Evolutionary conservation across 1,140 invertebrate genomes (phyloP), one percentile per base, ranked within the genome.

Genomic region (Drosophila sulfurigaster): DNA sequence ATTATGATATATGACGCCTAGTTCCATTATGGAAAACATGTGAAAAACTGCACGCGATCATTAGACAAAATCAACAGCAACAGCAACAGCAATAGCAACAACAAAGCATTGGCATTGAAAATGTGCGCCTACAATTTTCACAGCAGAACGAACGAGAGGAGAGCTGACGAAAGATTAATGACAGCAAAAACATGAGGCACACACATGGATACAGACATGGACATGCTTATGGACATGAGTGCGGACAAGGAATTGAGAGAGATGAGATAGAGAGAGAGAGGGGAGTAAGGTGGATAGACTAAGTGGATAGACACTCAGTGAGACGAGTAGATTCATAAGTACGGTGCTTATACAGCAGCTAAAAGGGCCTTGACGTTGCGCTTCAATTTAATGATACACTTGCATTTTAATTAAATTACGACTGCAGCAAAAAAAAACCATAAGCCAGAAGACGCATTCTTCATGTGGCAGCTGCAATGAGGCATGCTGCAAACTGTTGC

Each of bases 31-130:
- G 70, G 56, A 59, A 72, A 86, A 86, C 82, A 85, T 86, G 76
- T 86, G 77, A 81, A 78, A 82, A 89, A 88, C 67, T 89, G 83
- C 85, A 89, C 85, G 85, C 83, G 85, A 89, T 88, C 83, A 88
- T 88, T 88, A 87, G 83, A 88, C 78, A 82, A 79, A 75, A 49
- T 64, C 80, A 71, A 49, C 63, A 66, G 25, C 54, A 57, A 57
- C 35, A 64, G 38, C 48, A 56, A 35, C 5, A 32, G 54, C 56
- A 72, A 58, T 10, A 32, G 54, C 56, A 72, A 58, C 7, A 58
- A 87, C 85, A 88, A 83, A 88, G 83, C 80, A 81, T 81, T 88
- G 85, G 80, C 83, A 89, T 88, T 88, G 83, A 88, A 88, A 89
- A 74, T 88, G 80, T 35, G 32, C 46, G 59, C 46, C 71, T 67